Base-by-base conservation (phyloP, 2,797 vertebrate species). In the Protosalanx chinensis region DNA sequence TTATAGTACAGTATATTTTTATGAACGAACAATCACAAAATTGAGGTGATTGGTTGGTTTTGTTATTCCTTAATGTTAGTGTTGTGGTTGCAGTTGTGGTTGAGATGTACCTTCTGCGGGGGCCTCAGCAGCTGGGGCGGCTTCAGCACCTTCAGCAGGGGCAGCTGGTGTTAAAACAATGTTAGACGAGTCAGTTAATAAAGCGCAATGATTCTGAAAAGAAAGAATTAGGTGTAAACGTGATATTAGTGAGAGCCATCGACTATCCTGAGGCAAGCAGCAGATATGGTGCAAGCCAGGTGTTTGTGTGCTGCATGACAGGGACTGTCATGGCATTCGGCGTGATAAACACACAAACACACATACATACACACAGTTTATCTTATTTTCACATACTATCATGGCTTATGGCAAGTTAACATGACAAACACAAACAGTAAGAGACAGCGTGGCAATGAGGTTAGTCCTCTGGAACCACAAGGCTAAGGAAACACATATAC, bases 131-230 rank as follows among this genome's bases (percentile, higher is more conserved):
- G 79, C 80, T 0, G 82, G 69, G 67, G 71, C 70, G 72, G 67
- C 64, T 2, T 76, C 78, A 27, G 4, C 72, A 3, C 85, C 83
- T 61, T 82, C 85, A 76, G 75, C 75, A 67, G 74, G 64, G 0
- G 80, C 64, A 85, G 83, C 83, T 84, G 73, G 72, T 16, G 23
- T 81, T 84, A 64, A 77, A 80, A 88, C 70, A 68, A 72, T 76
- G 84, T 85, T 72, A 77, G 62, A 70, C 68, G 82, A 86, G 79
- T 71, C 56, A 66, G 59, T 86, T 64, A 85, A 66, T 57, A 30
- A 33, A 27, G 46, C 56, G 59, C 29, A 76, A 32, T 60, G 30
- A 6, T 35, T 61, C 8, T 8, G 59, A 23, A 61, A 5, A 46
- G 71, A 81, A 64, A n/a, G 66, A 33, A 61, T 37, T 68, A 58